These are phyloP conservation scores for Oryzaephilus surinamensis DNA, from an alignment of 1,140 invertebrate species.

Conservation along the genomic window DNA sequence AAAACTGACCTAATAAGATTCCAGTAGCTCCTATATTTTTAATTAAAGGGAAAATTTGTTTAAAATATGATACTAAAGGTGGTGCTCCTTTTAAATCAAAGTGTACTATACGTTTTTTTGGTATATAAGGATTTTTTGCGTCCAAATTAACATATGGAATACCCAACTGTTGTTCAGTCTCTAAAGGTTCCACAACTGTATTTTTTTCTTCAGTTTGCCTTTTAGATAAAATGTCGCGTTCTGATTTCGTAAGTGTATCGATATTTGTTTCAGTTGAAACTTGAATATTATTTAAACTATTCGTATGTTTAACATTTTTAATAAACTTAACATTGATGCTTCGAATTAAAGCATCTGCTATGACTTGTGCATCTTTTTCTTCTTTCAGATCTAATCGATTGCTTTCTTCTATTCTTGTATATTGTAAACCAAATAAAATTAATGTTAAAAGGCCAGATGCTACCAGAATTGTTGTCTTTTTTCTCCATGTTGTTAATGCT, in stretches of 20 bases:
- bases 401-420: constrained; percentile 22
- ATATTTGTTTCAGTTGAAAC: constrained; percentile 7
- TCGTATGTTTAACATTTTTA: constrained; percentile 10
- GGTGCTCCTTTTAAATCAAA: constrained; percentile 87
- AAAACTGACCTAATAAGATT: constrained; percentile 29
- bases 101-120: constrained; percentile 55
- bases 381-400: constrained; percentile 5
- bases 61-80: constrained; percentile 60
- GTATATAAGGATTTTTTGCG: constrained; percentile 31
- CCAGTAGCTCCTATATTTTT: constrained; percentile 74
- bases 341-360: constrained; percentile 6
- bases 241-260: constrained; percentile 6
- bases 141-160: constrained; percentile 31
- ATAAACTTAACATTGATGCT: constrained; percentile 16
- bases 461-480: constrained; percentile 30
- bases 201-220: constrained; percentile 11
- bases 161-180: constrained; percentile 29
- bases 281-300: constrained; percentile 4
- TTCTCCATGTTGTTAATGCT: constrained; percentile 27
- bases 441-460: constrained; percentile 20
- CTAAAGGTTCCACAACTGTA: constrained; percentile 7
- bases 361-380: constrained; percentile 12
- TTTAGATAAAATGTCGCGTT: constrained; percentile 7
- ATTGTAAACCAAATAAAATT: constrained; percentile 31
- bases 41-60: constrained; percentile 62